These are phyloP conservation scores for human (Homo sapiens) DNA, from an alignment of 2,113 vertebrate species.

Conservation along the genomic window DNA sequence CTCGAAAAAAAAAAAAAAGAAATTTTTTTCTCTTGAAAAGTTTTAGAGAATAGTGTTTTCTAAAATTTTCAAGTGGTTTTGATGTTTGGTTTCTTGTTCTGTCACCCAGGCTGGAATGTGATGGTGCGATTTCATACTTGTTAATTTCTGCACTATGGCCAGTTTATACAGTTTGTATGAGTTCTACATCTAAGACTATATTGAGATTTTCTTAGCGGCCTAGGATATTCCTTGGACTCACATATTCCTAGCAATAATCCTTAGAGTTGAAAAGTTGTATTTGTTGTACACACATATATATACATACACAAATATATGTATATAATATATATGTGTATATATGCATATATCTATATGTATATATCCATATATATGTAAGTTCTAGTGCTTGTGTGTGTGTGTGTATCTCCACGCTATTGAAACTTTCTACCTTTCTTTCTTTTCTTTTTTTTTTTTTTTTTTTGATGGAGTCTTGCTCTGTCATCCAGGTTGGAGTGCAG, in stretches of 20 bases:
- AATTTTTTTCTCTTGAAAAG: neutral
- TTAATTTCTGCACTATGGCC: neutral
- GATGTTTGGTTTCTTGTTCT: neutral
- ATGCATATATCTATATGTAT: no score
- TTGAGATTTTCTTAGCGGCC: neutral
- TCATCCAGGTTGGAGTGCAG: no score
- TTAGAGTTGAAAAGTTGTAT: neutral
- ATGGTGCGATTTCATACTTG: neutral
- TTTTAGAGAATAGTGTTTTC: neutral
- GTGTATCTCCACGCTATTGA: neutral
- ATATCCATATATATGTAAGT: neutral
- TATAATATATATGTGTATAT: no score
- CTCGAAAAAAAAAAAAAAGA: no score
- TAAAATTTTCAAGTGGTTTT: neutral
- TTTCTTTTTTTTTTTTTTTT: slow-evolving; percentile 46
- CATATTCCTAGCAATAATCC: neutral
- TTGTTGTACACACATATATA: neutral
- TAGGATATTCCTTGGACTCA: neutral
- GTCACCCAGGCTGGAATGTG: no score
- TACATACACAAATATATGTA: neutral
- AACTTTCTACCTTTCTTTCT: slow-evolving; percentile 79
- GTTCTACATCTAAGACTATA: neutral
- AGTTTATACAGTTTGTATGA: neutral
- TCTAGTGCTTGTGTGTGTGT: neutral
- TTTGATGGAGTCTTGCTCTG: no score